A percentile compares a stretch with the other conserved stretches of the same genome.
These are phyloP conservation scores for Colletes latitarsis DNA, from an alignment of 1,140 invertebrate genomes.

Conservation along the genomic window DNA sequence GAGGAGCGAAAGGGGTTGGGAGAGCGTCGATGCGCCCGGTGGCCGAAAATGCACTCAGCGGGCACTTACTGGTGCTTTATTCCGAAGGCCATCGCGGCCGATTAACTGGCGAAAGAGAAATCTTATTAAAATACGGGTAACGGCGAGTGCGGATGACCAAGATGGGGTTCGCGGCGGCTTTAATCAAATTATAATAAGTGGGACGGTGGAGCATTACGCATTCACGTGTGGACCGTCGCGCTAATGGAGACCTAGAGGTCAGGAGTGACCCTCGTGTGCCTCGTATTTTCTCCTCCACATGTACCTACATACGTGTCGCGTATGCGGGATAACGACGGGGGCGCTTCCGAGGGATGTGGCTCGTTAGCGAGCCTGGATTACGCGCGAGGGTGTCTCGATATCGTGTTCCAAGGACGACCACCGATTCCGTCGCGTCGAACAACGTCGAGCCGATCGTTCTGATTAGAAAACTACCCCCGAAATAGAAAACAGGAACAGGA, in stretches of 20 bases:
- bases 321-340: not conserved
- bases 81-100: conserved; percentile 40
- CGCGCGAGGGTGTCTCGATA: not conserved
- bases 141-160: conserved; percentile 38
- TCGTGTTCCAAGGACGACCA: not conserved
- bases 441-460: too few relatives aligned
- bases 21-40: too few relatives aligned
- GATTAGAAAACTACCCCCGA: too few relatives aligned
- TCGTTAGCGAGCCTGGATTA: not conserved
- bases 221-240: conserved; percentile 55
- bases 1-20: too few relatives aligned
- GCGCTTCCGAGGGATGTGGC: not conserved
- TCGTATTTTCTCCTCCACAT: conserved; percentile 25
- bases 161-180: conserved; percentile 47
- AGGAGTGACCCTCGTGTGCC: conserved; percentile 46
- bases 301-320: not conserved
- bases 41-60: conserved; percentile 48
- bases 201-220: conserved; percentile 54
- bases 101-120: conserved; percentile 65
- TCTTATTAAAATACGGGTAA: conserved; percentile 68
- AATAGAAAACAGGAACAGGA: not conserved
- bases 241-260: conserved; percentile 67
- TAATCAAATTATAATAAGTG: conserved; percentile 69
- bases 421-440: not conserved
- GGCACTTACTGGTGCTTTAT: conserved; percentile 50